Evolutionary conservation across 2,797 vertebrate genomes (phyloP).

Genomic region (Sebastes matsubarae): DNA sequence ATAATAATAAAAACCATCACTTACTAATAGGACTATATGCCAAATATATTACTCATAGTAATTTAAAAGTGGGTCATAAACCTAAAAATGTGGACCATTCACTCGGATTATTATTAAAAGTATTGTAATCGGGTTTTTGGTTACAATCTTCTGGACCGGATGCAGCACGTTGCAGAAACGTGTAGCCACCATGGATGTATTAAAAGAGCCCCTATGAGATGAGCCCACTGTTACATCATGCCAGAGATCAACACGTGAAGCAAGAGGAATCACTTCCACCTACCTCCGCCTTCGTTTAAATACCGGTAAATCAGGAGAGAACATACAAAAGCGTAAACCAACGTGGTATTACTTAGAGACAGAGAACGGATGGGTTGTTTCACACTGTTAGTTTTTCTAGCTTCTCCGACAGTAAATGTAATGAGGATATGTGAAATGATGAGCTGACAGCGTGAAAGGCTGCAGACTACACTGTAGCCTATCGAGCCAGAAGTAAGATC

Average conservation of each 20-base stretch:
- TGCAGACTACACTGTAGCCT: neutral
- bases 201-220: neutral
- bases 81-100: neutral
- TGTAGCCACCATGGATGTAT: neutral
- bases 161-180: slow-evolving; percentile 36
- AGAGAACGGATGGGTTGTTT: neutral
- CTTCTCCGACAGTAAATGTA: neutral
- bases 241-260: slow-evolving; percentile 11
- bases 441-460: rapidly evolving
- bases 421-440: neutral
- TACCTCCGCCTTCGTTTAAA: neutral
- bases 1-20: neutral
- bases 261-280: neutral
- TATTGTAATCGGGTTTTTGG: neutral
- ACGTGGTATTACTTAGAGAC: too few species aligned
- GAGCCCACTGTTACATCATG: neutral
- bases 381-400: neutral
- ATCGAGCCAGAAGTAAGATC: rapidly evolving
- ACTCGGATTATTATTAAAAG: neutral
- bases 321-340: neutral
- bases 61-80: neutral
- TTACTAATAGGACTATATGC: neutral
- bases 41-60: neutral
- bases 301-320: too few species aligned
- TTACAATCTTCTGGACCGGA: neutral